Evolutionary conservation across 2,113 vertebrate species (phyloP).

Genomic region (Caranx melampygus): DNA sequence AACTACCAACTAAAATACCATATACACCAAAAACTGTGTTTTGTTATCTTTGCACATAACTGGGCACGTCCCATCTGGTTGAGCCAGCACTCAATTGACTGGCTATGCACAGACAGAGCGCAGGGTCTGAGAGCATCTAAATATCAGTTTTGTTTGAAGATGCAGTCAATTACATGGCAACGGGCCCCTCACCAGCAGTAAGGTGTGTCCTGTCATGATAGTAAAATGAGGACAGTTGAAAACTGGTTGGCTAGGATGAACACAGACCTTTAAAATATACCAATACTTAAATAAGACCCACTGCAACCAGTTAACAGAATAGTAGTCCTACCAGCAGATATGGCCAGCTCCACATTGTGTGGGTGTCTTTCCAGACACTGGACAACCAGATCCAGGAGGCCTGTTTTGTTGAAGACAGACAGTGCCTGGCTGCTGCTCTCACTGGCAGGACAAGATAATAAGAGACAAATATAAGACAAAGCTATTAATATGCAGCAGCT

Average conservation of each 20-base stretch:
- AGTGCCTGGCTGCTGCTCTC: conserved; percentile 93
- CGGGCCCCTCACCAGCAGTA: no score
- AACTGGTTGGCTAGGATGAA: no score
- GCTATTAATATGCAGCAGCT: not conserved
- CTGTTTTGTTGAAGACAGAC: conserved; percentile 91
- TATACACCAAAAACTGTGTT: no score
- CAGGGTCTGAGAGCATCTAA: not conserved
- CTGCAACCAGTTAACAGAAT: not conserved
- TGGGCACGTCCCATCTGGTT: no score
- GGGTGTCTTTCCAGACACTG: conserved; percentile 89
- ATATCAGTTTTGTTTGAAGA: not conserved
- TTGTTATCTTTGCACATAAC: no score
- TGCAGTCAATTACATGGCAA: no score
- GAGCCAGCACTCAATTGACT: no score
- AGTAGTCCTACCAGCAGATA: conserved; percentile 89
- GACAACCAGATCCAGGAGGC: conserved; percentile 89
- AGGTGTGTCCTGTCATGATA: not conserved
- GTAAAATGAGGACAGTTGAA: not conserved
- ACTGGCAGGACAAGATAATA: conserved; percentile 76
- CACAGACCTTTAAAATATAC: not conserved
- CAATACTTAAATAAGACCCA: not conserved
- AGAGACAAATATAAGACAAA: not conserved
- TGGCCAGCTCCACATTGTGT: conserved; percentile 89
- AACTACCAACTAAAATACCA: no score
- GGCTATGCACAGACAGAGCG: no score